Conservation (phyloP, 2,888 invertebrate species). For the Drosophila aldrichi region DNA sequence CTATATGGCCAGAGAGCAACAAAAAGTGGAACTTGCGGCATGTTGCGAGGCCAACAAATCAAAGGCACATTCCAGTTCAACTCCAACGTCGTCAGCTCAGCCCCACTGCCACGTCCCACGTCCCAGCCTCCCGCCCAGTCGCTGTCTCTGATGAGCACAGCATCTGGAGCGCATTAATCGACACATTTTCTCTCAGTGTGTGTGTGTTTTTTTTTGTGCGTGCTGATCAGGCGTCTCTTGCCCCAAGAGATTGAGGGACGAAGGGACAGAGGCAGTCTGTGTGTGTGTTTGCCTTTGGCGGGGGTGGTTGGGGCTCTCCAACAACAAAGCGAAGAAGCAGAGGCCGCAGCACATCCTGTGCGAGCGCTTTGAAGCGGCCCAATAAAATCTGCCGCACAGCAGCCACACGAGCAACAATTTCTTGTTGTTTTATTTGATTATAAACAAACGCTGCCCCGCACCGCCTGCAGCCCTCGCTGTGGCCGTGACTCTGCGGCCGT, state of each 20-base stretch:
- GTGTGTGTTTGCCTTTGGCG: background rate
- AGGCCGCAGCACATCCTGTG: constrained; percentile 59
- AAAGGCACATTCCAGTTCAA: constrained; percentile 74
- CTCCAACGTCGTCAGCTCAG: constrained; percentile 46
- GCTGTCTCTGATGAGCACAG: constrained; percentile 47
- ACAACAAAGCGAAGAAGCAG: constrained; percentile 22
- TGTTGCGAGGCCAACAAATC: constrained; percentile 68
- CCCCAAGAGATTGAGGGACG: constrained; percentile 20
- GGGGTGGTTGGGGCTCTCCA: constrained; percentile 12
- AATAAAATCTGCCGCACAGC: constrained; percentile 55
- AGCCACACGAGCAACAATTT: constrained; percentile 53
- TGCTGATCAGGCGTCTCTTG: constrained; percentile 60
- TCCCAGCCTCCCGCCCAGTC: background rate
- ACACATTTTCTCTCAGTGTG: constrained; percentile 67
- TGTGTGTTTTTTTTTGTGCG: constrained; percentile 17
- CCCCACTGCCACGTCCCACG: constrained; percentile 1
- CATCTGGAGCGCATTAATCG: constrained; percentile 81
- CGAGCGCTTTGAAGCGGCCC: constrained; percentile 67
- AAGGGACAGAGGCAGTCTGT: constrained; percentile 1
- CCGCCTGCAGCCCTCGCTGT: constrained; percentile 3
- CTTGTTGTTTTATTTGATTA: constrained; percentile 46
- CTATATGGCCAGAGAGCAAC: constrained; percentile 36
- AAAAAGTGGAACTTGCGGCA: constrained; percentile 37
- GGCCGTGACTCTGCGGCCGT: constrained; percentile 52
- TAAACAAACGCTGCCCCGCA: constrained; percentile 60